Conservation (phyloP, 2,113 vertebrate genomes). For the Trematocara nigrifrons region DNA sequence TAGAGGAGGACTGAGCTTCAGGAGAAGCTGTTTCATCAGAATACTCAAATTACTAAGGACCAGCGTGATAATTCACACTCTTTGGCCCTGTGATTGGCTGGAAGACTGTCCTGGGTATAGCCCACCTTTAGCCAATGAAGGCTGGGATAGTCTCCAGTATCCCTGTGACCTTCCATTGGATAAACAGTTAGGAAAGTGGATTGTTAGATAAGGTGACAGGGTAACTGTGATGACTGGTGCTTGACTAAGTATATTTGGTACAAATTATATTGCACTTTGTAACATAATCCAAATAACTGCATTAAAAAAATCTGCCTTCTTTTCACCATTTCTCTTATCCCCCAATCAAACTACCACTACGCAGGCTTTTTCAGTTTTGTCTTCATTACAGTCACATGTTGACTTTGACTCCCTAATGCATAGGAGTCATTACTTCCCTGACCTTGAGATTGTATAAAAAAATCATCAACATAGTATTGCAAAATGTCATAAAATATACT, state of each 20-base stretch:
- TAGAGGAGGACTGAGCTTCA: no score
- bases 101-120: neutral
- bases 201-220: neutral
- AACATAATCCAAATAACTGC: rapidly evolving
- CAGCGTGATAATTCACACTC: no score
- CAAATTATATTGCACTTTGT: neutral
- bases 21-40: no score
- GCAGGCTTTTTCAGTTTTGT: neutral
- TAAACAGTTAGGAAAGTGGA: neutral
- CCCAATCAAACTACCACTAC: neutral
- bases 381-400: neutral
- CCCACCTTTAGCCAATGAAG: neutral
- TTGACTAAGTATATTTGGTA: neutral
- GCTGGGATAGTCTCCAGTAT: neutral
- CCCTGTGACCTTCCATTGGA: neutral
- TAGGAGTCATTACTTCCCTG: neutral
- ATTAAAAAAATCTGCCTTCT: neutral
- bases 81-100: neutral
- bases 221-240: neutral
- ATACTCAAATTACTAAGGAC: no score
- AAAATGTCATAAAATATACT: neutral
- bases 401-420: neutral
- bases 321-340: rapidly evolving
- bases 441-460: neutral
- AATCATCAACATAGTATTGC: neutral